Percentiles rank a stretch among this genome's conserved stretches.
Evolutionary conservation across 2,888 invertebrate species (phyloP).

Genomic region (Cryptus viduatorius): DNA sequence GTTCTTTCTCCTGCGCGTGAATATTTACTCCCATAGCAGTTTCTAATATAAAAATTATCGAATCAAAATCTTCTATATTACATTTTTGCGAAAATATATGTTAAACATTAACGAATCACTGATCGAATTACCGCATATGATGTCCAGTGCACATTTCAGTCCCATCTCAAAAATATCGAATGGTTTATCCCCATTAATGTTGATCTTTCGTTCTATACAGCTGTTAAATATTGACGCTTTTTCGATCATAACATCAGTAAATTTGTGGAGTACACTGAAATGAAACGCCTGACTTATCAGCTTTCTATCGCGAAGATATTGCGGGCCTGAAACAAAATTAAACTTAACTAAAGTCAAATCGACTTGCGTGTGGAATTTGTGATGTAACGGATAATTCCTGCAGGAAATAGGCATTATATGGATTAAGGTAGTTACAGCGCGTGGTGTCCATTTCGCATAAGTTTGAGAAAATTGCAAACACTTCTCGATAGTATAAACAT

Average conservation of each 20-base stretch:
- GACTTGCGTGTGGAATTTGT: too few relatives aligned
- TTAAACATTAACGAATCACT: neutral
- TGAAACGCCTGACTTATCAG: too few relatives aligned
- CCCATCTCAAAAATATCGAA: constrained; percentile 86
- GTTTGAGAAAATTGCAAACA: too few relatives aligned
- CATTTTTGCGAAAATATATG: neutral
- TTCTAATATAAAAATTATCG: constrained; percentile 83
- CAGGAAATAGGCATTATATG: too few relatives aligned
- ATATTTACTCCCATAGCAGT: constrained; percentile 89
- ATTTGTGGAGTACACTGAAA: too few relatives aligned
- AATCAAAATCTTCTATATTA: neutral
- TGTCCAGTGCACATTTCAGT: constrained; percentile 85
- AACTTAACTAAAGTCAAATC: too few relatives aligned
- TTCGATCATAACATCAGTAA: constrained; percentile 79
- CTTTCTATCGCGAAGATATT: too few relatives aligned
- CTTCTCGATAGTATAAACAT: too few relatives aligned
- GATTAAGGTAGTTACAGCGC: too few relatives aligned
- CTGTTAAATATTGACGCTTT: constrained; percentile 86
- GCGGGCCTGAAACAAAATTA: too few relatives aligned
- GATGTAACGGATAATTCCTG: too few relatives aligned
- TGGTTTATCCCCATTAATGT: constrained; percentile 65
- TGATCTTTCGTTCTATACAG: constrained; percentile 63
- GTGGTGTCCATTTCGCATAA: too few relatives aligned
- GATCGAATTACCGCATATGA: constrained; percentile 84
- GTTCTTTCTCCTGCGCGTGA: constrained; percentile 85